Percentiles rank a stretch among this genome's conserved stretches.
These are phyloP conservation scores for Spialia ferax DNA, from an alignment of 2,888 invertebrate genomes.

Conservation along the genomic window DNA sequence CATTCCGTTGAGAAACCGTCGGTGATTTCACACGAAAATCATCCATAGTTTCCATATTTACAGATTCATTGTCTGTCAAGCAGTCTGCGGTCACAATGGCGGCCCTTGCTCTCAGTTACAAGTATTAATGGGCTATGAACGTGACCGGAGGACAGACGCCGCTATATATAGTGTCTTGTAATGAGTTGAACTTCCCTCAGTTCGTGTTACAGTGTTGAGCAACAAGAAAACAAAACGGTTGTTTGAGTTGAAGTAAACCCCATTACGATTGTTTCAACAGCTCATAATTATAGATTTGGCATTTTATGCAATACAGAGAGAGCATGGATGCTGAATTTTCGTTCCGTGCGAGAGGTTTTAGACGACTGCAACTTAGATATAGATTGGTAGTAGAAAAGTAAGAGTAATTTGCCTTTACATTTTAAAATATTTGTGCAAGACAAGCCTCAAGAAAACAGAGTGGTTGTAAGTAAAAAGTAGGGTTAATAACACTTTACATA, in stretches of 20 bases:
- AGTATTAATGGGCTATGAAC: conserved; percentile 21
- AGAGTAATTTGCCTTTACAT: no score
- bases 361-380: not conserved
- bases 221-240: conserved; percentile 13
- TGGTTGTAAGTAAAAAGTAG: no score
- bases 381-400: no score
- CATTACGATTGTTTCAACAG: conserved; percentile 16
- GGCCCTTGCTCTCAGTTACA: conserved; percentile 7
- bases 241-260: conserved; percentile 17
- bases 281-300: conserved; percentile 9
- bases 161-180: conserved; percentile 21
- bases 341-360: not conserved
- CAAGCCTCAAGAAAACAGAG: no score
- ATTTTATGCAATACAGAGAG: not conserved
- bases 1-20: not conserved
- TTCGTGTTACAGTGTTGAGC: conserved; percentile 16
- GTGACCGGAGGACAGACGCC: conserved; percentile 15
- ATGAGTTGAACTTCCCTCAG: conserved; percentile 17
- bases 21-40: conserved; percentile 1
- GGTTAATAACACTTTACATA: no score
- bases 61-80: conserved; percentile 15
- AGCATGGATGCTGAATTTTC: not conserved
- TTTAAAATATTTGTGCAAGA: no score
- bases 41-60: conserved; percentile 19
- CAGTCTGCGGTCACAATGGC: conserved; percentile 8